These are phyloP conservation scores for Oryzias celebensis DNA, from an alignment of 2,113 vertebrate species.

Conservation along the genomic window DNA sequence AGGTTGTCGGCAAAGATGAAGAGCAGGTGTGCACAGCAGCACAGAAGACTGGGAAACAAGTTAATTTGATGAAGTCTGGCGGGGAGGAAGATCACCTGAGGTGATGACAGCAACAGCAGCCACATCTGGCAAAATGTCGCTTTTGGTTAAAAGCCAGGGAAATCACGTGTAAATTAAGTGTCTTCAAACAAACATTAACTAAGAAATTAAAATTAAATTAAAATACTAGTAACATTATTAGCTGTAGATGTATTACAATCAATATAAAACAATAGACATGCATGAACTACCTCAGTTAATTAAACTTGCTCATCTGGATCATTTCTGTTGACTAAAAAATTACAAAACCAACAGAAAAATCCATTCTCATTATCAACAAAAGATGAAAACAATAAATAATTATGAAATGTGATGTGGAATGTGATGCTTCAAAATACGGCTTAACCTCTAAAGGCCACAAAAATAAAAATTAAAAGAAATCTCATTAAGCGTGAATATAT, in stretches of 20 bases:
- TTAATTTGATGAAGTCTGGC: slow-evolving; percentile 22
- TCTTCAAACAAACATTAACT: slow-evolving; percentile 8
- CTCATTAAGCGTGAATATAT: slow-evolving; percentile 1
- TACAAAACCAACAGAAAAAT: too few species aligned
- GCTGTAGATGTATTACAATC: too few species aligned
- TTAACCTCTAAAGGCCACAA: not conserved
- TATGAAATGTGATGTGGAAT: too few species aligned
- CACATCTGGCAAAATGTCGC: slow-evolving; percentile 28
- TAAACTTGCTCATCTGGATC: too few species aligned
- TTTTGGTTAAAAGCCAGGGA: slow-evolving; percentile 5
- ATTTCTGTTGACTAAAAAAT: too few species aligned
- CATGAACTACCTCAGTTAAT: too few species aligned
- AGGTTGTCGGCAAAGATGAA: slow-evolving; percentile 27
- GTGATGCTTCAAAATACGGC: slow-evolving; percentile 2
- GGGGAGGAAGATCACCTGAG: slow-evolving; percentile 9
- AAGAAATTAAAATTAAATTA: not conserved
- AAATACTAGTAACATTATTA: not conserved
- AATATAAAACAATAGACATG: too few species aligned
- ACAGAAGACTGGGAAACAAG: slow-evolving; percentile 1
- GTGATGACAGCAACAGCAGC: slow-evolving; percentile 8
- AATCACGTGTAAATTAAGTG: not conserved
- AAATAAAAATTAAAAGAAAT: slow-evolving; percentile 30
- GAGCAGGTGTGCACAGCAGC: slow-evolving; percentile 30
- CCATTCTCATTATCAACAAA: too few species aligned
- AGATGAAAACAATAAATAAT: too few species aligned